Conservation (phyloP, 2,797 vertebrate genomes). For the Enteromius trimaculatus region DNA sequence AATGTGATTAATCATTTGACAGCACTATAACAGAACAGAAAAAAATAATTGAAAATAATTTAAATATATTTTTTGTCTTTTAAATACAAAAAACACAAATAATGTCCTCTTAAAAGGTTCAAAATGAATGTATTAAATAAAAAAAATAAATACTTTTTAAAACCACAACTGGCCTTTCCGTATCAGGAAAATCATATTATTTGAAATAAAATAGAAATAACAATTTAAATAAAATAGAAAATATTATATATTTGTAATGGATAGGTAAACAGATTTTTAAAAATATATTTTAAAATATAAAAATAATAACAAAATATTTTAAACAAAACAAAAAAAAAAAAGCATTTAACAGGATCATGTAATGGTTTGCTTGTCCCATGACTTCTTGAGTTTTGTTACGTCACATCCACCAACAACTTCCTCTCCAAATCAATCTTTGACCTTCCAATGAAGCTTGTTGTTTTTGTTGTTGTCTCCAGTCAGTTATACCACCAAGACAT, state of each 20-base stretch:
- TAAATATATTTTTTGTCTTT: no score
- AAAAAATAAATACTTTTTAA: neutral
- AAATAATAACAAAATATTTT: neutral
- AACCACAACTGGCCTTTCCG: neutral
- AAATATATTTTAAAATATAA: neutral
- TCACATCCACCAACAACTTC: neutral
- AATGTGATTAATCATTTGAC: no score
- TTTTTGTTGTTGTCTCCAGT: neutral
- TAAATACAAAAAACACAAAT: no score
- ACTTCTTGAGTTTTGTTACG: neutral
- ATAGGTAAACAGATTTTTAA: no score
- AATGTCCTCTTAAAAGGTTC: neutral
- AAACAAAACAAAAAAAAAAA: no score
- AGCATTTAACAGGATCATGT: neutral
- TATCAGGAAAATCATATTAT: neutral
- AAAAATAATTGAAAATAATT: no score
- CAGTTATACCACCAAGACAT: neutral
- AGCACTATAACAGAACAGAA: no score
- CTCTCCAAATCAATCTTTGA: neutral
- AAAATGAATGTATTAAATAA: neutral
- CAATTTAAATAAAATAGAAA: no score
- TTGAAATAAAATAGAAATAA: neutral
- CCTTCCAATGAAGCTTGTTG: neutral
- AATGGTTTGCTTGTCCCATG: neutral
- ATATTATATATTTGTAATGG: no score